phyloP scores from a whole-genome alignment of 2,888 invertebrate species.

The Polyploca ridens region DNA sequence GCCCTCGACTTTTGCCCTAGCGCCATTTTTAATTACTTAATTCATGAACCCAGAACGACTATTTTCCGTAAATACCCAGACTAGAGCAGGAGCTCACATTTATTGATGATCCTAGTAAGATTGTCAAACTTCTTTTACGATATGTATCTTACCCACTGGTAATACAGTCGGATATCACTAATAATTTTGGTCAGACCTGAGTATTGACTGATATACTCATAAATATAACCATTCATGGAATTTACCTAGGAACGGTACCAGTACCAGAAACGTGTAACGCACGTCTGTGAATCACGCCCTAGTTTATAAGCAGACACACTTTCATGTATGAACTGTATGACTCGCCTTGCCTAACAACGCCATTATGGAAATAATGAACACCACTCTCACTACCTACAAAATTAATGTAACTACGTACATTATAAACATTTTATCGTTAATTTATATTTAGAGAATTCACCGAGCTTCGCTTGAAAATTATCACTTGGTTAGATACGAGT shows the following conservation, averaged over 20 bases:
- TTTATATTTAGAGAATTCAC: slow-evolving; percentile 3
- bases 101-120: not conserved
- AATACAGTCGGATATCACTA: no score
- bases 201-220: not conserved
- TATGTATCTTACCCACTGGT: no score
- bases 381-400: slow-evolving; percentile 3
- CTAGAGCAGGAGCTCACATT: no score
- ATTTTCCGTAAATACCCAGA: no score
- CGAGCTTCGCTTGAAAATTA: not conserved
- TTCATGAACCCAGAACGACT: no score
- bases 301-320: slow-evolving; percentile 52
- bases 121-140: not conserved
- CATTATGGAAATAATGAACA: not conserved
- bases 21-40: no score
- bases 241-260: not conserved
- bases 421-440: slow-evolving; percentile 4
- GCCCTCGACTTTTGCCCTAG: no score
- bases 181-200: no score
- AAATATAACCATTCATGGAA: not conserved
- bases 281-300: slow-evolving; percentile 57
- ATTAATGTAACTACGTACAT: not conserved
- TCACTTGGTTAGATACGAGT: not conserved
- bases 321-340: slow-evolving; percentile 33
- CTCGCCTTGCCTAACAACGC: slow-evolving; percentile 4
- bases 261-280: slow-evolving; percentile 31